A percentile compares a stretch with the other conserved stretches of the same genome.
These are phyloP conservation scores for Oedothorax gibbosus DNA, from an alignment of 1,140 invertebrate genomes.

Conservation along the genomic window DNA sequence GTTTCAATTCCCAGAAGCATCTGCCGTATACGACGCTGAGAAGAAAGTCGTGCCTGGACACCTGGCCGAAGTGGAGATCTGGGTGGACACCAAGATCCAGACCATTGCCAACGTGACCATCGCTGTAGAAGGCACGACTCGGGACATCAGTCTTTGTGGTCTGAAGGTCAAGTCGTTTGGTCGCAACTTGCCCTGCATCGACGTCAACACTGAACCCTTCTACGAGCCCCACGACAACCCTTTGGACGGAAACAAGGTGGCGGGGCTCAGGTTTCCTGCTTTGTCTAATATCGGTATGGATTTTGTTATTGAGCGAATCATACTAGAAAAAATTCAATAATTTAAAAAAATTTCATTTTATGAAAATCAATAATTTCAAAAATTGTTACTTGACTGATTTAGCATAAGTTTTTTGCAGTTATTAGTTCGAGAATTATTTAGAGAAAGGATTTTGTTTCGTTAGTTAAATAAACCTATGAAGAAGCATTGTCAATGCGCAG, in stretches of 20 bases:
- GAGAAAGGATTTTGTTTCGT: too few relatives aligned
- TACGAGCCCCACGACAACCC: conserved; percentile 58
- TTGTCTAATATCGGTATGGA: conserved; percentile 63
- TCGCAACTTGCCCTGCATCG: conserved; percentile 62
- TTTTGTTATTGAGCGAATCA: too few relatives aligned
- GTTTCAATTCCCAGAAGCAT: conserved; percentile 34
- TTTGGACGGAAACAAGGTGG: conserved; percentile 59
- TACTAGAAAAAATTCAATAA: too few relatives aligned
- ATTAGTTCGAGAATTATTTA: too few relatives aligned
- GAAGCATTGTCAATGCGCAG: too few relatives aligned
- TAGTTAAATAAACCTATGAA: too few relatives aligned
- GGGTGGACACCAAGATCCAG: conserved; percentile 49
- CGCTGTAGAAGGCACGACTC: conserved; percentile 47
- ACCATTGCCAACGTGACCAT: conserved; percentile 46
- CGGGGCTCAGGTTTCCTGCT: conserved; percentile 53
- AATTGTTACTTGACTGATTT: too few relatives aligned
- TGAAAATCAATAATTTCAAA: too few relatives aligned
- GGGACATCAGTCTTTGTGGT: conserved; percentile 62
- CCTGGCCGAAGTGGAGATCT: conserved; percentile 49
- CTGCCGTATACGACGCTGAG: background rate
- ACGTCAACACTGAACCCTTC: conserved; percentile 50
- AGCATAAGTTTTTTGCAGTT: too few relatives aligned
- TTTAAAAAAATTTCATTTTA: too few relatives aligned
- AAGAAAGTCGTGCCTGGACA: conserved; percentile 53
- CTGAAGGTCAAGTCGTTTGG: conserved; percentile 62